A percentile compares a stretch with the other conserved stretches of the same genome.
Conservation (phyloP, 2,888 invertebrate species). For the Unio pictorum region DNA sequence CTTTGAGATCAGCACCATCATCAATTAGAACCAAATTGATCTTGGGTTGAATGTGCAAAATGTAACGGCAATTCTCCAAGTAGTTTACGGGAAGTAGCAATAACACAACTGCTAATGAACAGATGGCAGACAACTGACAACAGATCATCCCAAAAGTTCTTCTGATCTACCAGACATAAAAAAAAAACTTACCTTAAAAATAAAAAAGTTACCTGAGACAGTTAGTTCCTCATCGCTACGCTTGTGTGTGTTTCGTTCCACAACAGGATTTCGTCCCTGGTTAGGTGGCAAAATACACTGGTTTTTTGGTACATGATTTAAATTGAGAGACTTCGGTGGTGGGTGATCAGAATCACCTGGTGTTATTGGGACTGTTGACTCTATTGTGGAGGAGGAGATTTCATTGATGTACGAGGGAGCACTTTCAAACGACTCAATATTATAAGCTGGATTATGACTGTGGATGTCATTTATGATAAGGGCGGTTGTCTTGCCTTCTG, state of each 20-base stretch:
- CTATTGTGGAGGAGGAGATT: slow-evolving; percentile 75
- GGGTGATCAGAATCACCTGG: slow-evolving; percentile 73
- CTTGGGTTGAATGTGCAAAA: no score
- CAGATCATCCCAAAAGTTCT: no score
- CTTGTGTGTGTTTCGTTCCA: slow-evolving; percentile 82
- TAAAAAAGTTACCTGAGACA: slow-evolving; percentile 67
- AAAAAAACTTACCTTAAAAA: no score
- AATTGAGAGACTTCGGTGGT: slow-evolving; percentile 59
- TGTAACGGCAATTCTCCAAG: no score
- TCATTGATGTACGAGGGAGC: slow-evolving; percentile 27
- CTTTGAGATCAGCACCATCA: no score
- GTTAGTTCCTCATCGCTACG: slow-evolving; percentile 74
- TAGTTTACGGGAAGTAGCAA: no score
- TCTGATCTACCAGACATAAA: no score
- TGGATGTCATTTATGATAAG: slow-evolving; percentile 39
- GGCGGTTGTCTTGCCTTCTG: slow-evolving; percentile 32
- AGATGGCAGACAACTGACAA: no score
- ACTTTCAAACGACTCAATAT: slow-evolving; percentile 14
- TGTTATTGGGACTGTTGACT: slow-evolving; percentile 77
- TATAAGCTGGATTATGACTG: slow-evolving; percentile 16
- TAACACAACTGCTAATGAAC: no score
- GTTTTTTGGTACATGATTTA: slow-evolving; percentile 49
- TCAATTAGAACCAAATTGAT: no score
- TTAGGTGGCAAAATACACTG: slow-evolving; percentile 79
- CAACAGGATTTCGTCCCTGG: slow-evolving; percentile 88